Base-by-base conservation (phyloP, 35 echinoderm and acorn worm species). In the Ophiothrix spiculata region DNA sequence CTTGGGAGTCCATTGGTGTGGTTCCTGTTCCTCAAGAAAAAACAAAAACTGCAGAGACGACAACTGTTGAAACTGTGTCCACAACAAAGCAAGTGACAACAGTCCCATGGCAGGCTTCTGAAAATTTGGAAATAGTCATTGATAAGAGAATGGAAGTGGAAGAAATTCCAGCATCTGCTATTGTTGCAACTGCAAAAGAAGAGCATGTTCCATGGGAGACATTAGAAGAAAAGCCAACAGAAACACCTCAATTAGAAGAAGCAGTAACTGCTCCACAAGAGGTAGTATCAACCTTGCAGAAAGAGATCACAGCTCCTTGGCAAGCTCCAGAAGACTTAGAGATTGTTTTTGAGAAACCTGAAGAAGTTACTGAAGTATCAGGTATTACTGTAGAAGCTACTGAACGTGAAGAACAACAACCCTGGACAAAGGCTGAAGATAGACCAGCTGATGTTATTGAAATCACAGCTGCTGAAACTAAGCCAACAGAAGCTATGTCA, bases 91-190 rank as follows among this genome's bases (percentile, higher is more conserved):
- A 69, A 69, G 25, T n/a, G 2, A 69, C 60, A 15, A n/a, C 60
- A 12, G 23, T 69, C 3, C 60, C 60, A 15, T 69, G 60, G 60
- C 60, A 69, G 29, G 60, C 60, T 69, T n/a, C 60, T 25, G 60
- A 69, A 69, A 28, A 69, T 69, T 69, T 69, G 17, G 60, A 69
- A 32, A 82, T 79, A 15, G 37, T 89, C 34, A 42, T 81, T 73
- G 87, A 89, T 74, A 89, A 78, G 3, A 10, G 60, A 15, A 69
- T 69, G 60, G 60, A 69, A 79, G 81, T 88, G 16, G 91, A 87
- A 84, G 85, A 88, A 78, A 56, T 83, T 40, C 75, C 80, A 29
- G 74, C 54, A 31, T 31, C 45, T 33, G 78, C 69, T 6, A n/a
- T 81, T 45, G 90, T 75, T 41, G 23, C 83, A 32, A 75, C 88